Percentiles rank a stretch among this genome's conserved stretches.
These are phyloP conservation scores for Hirudinaria manillensis DNA, from an alignment of 2,888 invertebrate genomes.

Conservation along the genomic window DNA sequence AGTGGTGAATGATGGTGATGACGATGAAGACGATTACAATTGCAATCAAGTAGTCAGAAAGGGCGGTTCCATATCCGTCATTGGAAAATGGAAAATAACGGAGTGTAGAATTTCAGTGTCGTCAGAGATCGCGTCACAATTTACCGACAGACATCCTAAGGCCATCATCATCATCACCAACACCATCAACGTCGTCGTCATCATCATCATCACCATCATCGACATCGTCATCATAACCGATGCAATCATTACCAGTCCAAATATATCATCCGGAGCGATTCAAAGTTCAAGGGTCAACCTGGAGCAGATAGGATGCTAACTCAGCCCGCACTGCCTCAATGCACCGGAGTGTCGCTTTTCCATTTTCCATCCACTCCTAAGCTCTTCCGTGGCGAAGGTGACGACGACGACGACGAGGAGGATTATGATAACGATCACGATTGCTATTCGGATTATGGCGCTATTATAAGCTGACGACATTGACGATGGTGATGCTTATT, in stretches of 20 bases:
- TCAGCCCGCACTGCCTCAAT: too few species aligned
- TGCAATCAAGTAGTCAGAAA: too few species aligned
- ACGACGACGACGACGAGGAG: neutral
- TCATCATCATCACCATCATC: conserved; percentile 18
- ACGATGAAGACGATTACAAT: conserved; percentile 1
- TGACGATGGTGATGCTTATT: neutral
- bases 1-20: neutral
- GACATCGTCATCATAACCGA: neutral
- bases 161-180: conserved; percentile 12
- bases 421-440: neutral
- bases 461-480: too few species aligned
- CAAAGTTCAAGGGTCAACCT: too few species aligned
- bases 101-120: too few species aligned
- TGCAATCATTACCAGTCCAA: neutral
- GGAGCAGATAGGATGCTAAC: too few species aligned
- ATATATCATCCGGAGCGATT: neutral
- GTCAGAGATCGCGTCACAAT: neutral
- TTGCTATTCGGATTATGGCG: too few species aligned
- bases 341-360: too few species aligned
- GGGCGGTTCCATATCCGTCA: too few species aligned
- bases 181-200: too few species aligned
- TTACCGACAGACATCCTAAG: neutral
- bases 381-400: neutral
- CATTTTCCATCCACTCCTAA: too few species aligned
- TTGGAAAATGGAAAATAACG: too few species aligned